These are phyloP conservation scores for Ellobium chinense DNA, from an alignment of 2,888 invertebrate species.

Conservation along the genomic window DNA sequence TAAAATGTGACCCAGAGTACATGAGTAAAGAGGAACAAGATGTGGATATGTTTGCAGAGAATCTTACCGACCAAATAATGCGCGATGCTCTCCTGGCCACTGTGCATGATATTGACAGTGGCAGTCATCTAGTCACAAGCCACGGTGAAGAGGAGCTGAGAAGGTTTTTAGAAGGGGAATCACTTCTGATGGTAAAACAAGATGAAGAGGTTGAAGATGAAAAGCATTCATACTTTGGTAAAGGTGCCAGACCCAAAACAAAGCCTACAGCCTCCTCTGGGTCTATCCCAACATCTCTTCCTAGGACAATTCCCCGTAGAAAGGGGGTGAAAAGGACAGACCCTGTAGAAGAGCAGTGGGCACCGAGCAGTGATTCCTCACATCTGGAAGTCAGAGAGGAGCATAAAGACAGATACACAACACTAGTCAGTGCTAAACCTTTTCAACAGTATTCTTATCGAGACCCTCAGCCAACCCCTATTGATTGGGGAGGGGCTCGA, in stretches of 20 bases:
- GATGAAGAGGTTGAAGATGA: not conserved
- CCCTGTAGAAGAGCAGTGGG: not conserved
- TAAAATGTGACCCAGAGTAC: conserved; percentile 49
- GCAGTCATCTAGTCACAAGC: not conserved
- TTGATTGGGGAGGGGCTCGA: not conserved
- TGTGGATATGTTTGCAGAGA: conserved; percentile 65
- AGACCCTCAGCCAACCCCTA: not conserved
- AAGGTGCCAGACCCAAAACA: conserved; percentile 35
- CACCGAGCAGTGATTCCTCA: not conserved
- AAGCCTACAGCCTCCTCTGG: not conserved
- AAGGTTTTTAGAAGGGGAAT: not conserved
- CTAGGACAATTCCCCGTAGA: conserved; percentile 10
- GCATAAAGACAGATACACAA: not conserved
- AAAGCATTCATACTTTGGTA: not conserved
- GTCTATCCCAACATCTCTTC: not conserved
- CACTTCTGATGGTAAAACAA: not conserved
- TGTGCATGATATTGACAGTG: not conserved
- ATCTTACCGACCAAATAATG: conserved; percentile 59
- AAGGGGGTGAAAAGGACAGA: not conserved
- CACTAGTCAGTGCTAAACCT: too few relatives aligned
- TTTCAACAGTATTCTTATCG: not conserved
- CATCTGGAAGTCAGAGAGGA: too few relatives aligned
- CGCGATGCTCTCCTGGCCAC: conserved; percentile 37
- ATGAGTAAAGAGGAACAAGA: conserved; percentile 33
- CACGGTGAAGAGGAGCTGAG: not conserved